These are phyloP conservation scores for Sebastes ruberrimus DNA, from an alignment of 2,797 vertebrate species.

Conservation along the genomic window DNA sequence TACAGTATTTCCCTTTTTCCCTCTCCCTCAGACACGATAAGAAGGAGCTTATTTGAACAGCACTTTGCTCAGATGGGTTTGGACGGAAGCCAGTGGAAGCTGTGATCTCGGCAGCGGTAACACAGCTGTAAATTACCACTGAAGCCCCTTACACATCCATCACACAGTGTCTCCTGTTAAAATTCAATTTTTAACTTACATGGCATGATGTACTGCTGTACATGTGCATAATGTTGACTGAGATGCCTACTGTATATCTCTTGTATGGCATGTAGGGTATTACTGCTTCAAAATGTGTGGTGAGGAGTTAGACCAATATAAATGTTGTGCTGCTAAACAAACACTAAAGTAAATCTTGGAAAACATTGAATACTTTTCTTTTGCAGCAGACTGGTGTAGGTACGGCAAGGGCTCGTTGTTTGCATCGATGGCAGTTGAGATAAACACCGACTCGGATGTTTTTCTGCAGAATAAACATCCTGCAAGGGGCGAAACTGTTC, in stretches of 20 bases:
- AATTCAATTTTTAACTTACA: background rate
- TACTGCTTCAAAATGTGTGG: background rate
- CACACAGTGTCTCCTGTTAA: constrained; percentile 9
- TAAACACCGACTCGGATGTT: constrained; percentile 29
- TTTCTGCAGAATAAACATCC: constrained; percentile 31
- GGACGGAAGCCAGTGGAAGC: constrained; percentile 42
- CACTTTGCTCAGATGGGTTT: constrained; percentile 46
- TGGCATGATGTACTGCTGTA: background rate
- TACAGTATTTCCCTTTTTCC: constrained; percentile 3
- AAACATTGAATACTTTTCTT: constrained; percentile 1
- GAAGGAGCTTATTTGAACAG: constrained; percentile 50
- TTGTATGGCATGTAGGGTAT: background rate
- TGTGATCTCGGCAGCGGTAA: constrained; percentile 22
- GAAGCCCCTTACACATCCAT: constrained; percentile 38
- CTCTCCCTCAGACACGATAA: constrained; percentile 32
- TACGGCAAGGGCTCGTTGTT: background rate
- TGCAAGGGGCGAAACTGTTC: background rate
- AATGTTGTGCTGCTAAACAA: background rate
- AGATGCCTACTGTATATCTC: background rate
- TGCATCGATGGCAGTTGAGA: background rate
- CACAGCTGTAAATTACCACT: constrained; percentile 39
- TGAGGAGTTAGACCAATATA: background rate
- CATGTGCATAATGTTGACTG: background rate
- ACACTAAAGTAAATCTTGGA: background rate
- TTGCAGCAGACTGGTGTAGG: background rate